Conservation (phyloP, 2,113 vertebrate species). For the Cochlearius cochlearius region DNA sequence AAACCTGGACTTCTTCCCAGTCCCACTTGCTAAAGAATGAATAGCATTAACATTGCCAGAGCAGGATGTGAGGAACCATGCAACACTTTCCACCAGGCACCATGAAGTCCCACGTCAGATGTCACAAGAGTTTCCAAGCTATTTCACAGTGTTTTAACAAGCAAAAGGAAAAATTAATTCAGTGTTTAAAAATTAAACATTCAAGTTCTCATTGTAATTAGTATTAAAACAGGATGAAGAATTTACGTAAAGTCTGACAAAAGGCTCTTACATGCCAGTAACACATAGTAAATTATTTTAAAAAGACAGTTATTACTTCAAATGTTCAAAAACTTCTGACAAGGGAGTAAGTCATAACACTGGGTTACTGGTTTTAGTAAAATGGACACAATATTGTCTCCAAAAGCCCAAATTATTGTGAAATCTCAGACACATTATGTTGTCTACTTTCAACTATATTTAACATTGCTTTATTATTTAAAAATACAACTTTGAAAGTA, state of each 20-base stretch:
- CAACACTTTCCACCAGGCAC: not conserved
- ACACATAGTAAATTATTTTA: not conserved
- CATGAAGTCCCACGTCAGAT: not conserved
- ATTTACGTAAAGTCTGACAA: not conserved
- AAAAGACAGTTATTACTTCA: constrained; percentile 1
- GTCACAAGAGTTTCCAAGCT: not conserved
- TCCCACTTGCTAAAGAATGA: not conserved
- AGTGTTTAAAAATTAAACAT: constrained; percentile 9
- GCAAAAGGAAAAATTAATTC: not conserved
- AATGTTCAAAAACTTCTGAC: not conserved
- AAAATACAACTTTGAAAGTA: constrained; percentile 15
- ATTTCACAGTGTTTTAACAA: not conserved
- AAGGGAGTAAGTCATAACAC: not conserved
- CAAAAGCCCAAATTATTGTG: not conserved
- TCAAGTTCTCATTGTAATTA: not conserved
- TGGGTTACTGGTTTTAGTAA: not conserved
- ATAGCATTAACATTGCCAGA: not conserved
- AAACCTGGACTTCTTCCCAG: not conserved
- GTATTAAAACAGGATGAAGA: not conserved
- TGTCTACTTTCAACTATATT: not conserved
- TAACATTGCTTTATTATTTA: not conserved
- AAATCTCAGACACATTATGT: not conserved
- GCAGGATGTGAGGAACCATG: not conserved
- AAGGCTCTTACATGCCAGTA: not conserved
- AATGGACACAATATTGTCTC: not conserved